Percentiles rank a stretch among this genome's conserved stretches.
Evolutionary conservation across 2,113 vertebrate species (phyloP).

Genomic region (Sander lucioperca): DNA sequence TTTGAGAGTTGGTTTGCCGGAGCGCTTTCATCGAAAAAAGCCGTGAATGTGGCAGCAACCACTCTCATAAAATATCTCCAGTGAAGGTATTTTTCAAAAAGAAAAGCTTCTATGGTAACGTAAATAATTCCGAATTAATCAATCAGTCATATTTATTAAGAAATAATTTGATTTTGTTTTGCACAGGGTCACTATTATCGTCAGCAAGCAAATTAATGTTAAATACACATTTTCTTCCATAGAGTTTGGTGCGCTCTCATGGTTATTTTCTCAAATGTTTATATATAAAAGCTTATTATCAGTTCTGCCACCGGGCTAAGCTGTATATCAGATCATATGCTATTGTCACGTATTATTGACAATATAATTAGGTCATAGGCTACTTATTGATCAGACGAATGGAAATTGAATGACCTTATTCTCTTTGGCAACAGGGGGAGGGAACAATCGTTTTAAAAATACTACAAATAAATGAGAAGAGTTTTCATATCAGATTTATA

Average conservation of each 20-base stretch:
- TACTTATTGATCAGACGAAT: conserved; percentile 10
- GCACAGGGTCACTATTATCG: fast-evolving
- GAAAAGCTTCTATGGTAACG: background rate
- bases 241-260: background rate
- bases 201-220: background rate
- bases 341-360: too few species aligned
- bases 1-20: background rate
- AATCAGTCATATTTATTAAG: background rate
- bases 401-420: conserved; percentile 24
- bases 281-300: background rate
- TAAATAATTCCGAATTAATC: background rate
- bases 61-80: background rate
- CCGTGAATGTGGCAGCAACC: background rate
- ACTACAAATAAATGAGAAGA: background rate
- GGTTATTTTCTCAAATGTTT: background rate
- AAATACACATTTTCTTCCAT: background rate
- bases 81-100: background rate
- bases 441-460: background rate
- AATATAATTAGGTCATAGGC: background rate
- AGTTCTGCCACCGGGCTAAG: background rate
- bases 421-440: background rate
- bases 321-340: background rate
- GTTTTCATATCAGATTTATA: background rate
- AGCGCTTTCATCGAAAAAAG: background rate
- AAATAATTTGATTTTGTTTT: background rate